Evolutionary conservation across 2,797 vertebrate genomes (phyloP), one percentile per base, ranked within the genome.

Genomic region (Galagoides demidoff): DNA sequence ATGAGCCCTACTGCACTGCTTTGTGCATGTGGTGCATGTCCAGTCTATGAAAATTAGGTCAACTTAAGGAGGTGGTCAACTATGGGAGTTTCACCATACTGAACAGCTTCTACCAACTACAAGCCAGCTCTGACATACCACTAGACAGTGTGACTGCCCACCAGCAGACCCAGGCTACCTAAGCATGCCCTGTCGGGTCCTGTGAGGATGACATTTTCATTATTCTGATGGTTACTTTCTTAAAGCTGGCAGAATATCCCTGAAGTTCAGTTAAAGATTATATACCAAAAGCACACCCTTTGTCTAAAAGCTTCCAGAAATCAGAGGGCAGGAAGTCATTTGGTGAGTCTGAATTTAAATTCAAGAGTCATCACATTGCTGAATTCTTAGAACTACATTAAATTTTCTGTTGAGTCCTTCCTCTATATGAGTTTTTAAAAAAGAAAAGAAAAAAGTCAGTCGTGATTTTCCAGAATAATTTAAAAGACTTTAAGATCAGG

Each of bases 91-190:
- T 16, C 49, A 52, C 49, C 49, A 16, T 52, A 27, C 55, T 79
- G 77, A 82, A 39, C 70, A 7, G 55, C 70, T 52, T 84, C 52
- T 2, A 16, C 0, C 4, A 78, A 19, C n/a, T 25, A 5, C 0
- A 16, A 89, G 23, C n/a, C 22, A 64, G 37, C 39, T 85, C 37
- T 19, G 17, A 16, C 20, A 57, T 0, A 6, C 4, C n/a, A 4
- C 4, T 2, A 0, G 22, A 1, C 34, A 11, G 16, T 7, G 10
- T 4, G 10, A 1, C 17, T 31, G 3, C 27, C 3, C 8, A 0
- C n/a, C 76, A 11, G 25, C 12, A 7, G 29, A 5, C 11, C 34
- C 45, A 7, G 14, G 19, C 7, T 7, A 52, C 29, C 5, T 5
- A 45, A 25, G 14, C 9, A 3, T 0, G 0, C 2, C 0, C 37